Conservation (phyloP, 2,113 vertebrate genomes). For the Irena cyanogastra region DNA sequence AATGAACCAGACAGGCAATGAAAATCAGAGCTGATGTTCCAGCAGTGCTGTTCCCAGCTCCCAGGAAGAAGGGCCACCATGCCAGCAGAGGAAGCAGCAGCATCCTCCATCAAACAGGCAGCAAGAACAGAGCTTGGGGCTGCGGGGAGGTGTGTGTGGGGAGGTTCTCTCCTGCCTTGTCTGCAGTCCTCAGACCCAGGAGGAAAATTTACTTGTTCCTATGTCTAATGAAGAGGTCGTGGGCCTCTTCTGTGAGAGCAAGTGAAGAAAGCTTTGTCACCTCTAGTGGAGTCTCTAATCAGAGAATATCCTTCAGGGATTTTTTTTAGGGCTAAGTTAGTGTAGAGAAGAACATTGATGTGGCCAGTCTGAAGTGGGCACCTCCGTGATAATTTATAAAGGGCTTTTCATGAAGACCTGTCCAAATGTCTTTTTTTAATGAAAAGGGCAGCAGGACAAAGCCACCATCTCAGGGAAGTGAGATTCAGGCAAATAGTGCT, state of each 20-base stretch:
- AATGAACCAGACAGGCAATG: constrained; percentile 34
- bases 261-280: neutral
- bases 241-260: neutral
- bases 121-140: accelerated
- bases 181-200: neutral
- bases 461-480: neutral
- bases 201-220: neutral
- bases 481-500: neutral
- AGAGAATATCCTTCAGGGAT: neutral
- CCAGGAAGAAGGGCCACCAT: neutral
- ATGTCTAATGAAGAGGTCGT: neutral
- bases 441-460: neutral
- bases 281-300: neutral
- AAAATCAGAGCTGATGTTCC: neutral
- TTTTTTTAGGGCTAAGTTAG: neutral
- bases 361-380: neutral
- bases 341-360: neutral
- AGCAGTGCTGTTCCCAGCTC: neutral
- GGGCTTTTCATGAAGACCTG: neutral
- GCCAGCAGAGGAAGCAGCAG: neutral
- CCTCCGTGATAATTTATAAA: neutral
- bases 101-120: neutral
- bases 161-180: neutral
- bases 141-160: accelerated
- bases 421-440: neutral